Base-by-base conservation (phyloP, 2,888 invertebrate genomes). In the Ophion obscuratus region DNA sequence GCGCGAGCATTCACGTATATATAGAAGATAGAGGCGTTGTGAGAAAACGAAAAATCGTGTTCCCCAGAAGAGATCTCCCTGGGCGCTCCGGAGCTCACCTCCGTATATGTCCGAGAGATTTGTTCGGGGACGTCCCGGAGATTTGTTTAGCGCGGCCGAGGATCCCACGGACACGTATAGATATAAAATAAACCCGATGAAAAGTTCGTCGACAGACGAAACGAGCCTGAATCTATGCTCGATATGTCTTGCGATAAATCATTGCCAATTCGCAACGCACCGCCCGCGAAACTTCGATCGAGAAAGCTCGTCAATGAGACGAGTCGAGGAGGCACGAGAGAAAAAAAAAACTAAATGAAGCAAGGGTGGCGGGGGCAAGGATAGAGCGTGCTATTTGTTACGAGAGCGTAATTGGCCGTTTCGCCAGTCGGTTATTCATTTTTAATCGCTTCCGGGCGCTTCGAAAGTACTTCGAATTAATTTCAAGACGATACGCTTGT, bases 21-120 rank as follows among this genome's bases (percentile, higher is more conserved):
- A 53, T 53, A 47, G 74, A 31, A 73, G 77, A 71, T 68, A 76
- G 24, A 71, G 61, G 66, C 71, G 82, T 70, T 80, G 80, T 70
- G 78, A 83, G 77, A 81, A 85, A 81, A 77, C 73, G 59, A 74
- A 74, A 74, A 68, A 77, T 47, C 59, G 66, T 75, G 31, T 70
- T 68, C 47, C 70, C 70, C 62, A 31, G 61, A 47, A 61, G 59
- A 40, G 67, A 24, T 47, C 14, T 1, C n/a, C n/a, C 31, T 70
- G 27, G 70, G 27, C 47, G 70, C 70, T 53, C 53, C 53, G 17
- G 17, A 53, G 53, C 53, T 53, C 17, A 53, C 17, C 53, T 53
- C 53, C 53, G 53, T 53, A 53, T 53, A 53, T 17, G 53, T 70
- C 27, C 31, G 53, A 31, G 27, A 53, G 47, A 70, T 70, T 24